A percentile compares a stretch with the other conserved stretches of the same genome.
These are phyloP conservation scores for Prochilodus magdalenae DNA, from an alignment of 2,113 vertebrate species.

Conservation along the genomic window DNA sequence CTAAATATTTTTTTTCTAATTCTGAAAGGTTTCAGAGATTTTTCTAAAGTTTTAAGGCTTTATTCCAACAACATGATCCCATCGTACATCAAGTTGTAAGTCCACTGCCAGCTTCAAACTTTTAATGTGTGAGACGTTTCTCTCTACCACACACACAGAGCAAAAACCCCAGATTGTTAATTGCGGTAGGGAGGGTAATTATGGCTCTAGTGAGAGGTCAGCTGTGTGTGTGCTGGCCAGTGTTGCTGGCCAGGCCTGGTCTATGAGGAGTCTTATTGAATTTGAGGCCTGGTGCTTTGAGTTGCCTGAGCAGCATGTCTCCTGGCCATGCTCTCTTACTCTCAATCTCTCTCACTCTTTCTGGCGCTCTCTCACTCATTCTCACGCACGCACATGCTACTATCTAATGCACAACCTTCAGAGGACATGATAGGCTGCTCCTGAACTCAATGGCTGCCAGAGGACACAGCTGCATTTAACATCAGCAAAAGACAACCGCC, in stretches of 20 bases:
- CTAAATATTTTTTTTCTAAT: too few relatives aligned
- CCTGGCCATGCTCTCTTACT: constrained; percentile 26
- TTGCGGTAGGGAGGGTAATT: constrained; percentile 63
- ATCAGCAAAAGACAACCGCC: constrained; percentile 42
- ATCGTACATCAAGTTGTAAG: constrained; percentile 16
- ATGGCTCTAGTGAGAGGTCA: constrained; percentile 54
- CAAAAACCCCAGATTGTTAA: constrained; percentile 64
- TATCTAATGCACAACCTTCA: constrained; percentile 36
- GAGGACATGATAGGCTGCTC: constrained; percentile 25
- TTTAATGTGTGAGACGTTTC: constrained; percentile 46
- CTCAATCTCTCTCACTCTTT: neutral
- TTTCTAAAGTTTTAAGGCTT: too few relatives aligned
- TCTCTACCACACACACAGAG: constrained; percentile 14
- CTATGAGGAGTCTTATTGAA: constrained; percentile 58
- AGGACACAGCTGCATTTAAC: constrained; percentile 49
- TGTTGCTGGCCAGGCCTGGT: constrained; percentile 56
- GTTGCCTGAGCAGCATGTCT: constrained; percentile 49
- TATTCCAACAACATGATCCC: too few relatives aligned
- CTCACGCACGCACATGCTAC: constrained; percentile 23
- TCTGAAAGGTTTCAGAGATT: too few relatives aligned
- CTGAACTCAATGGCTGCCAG: constrained; percentile 35
- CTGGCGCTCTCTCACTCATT: neutral
- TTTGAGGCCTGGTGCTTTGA: constrained; percentile 55
- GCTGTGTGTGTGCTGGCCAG: constrained; percentile 51
- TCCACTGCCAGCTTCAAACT: constrained; percentile 51